Base-by-base conservation (phyloP, 2,113 vertebrate species). In the Lepus americanus region DNA sequence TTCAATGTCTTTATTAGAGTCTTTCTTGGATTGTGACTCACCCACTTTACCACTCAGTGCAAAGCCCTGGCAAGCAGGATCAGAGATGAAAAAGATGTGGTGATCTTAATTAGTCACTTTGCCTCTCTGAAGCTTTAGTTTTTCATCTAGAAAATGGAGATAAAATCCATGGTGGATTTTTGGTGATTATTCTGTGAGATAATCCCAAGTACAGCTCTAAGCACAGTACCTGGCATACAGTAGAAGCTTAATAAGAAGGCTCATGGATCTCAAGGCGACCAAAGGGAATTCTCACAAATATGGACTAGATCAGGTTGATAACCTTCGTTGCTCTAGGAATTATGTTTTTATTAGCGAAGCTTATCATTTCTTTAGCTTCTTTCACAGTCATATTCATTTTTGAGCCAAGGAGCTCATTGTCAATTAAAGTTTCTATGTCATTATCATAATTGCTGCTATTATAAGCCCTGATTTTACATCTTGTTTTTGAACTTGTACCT, bases 371-470 rank as follows among this genome's bases (percentile, higher is more conserved):
- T 64, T 78, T 79, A 66, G 29, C 19, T 92, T 79, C 79, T 79
- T 7, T 29, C 29, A 10, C 12, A 39, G 22, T 78, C 73, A 66
- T 3, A 74, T 67, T 23, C 16, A n/a, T 83, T 67, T 78, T 13
- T 93, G 49, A 79, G 17, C n/a, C 81, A 83, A 83, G 44, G 16
- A 83, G 77, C 11, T 95, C 25, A n/a, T 4, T 61, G 6, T 55
- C 69, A 89, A 33, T 73, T 81, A 77, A 82, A 92, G 70, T 36
- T 4, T 25, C 59, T 81, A 17, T 92, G 44, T 73, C 83, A 59
- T 84, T 91, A 93, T 88, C 49, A 74, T 29, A 84, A 78, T 64
- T 61, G n/a, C 36, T 88, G 36, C 49, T 74, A 55, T 39, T 74
- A 12, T 74, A 13, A 87, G 20, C 19, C 27, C 31, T 79, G 36